These are phyloP conservation scores for Meteorus cinctellus DNA, from an alignment of 2,888 invertebrate species.

Conservation along the genomic window DNA sequence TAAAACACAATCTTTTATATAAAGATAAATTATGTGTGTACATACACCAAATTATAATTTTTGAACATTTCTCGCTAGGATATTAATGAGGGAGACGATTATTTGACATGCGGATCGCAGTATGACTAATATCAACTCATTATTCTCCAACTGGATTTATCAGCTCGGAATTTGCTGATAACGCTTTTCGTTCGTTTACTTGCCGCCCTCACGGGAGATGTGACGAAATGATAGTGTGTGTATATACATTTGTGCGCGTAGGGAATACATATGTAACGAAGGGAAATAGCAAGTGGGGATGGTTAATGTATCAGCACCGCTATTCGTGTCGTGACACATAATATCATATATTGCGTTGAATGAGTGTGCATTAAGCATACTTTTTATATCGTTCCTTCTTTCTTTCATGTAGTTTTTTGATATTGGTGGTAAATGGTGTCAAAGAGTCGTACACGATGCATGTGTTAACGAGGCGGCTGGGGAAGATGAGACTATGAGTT, in stretches of 20 bases:
- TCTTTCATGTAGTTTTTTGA: not conserved
- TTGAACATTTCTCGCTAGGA: not conserved
- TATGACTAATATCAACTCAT: slow-evolving; percentile 70
- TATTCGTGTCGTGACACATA: not conserved
- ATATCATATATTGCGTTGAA: not conserved
- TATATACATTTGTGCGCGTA: slow-evolving; percentile 65
- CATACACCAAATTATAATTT: not conserved
- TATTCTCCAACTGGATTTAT: slow-evolving; percentile 70
- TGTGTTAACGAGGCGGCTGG: not conserved
- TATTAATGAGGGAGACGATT: not conserved
- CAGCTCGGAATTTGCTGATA: slow-evolving; percentile 66
- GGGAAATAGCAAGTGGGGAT: not conserved
- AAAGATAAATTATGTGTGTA: not conserved
- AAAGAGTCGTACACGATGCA: not conserved
- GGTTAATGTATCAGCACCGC: not conserved
- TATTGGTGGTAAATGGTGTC: too few relatives aligned
- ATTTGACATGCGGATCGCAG: slow-evolving; percentile 45
- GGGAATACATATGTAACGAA: slow-evolving; percentile 37
- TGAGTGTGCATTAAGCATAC: not conserved
- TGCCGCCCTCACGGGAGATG: slow-evolving; percentile 61
- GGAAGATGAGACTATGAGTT: not conserved
- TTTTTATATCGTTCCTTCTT: not conserved
- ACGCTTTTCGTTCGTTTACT: slow-evolving; percentile 65
- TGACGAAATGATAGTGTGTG: slow-evolving; percentile 61
- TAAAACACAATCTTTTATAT: not conserved